Base-by-base conservation (phyloP, 2,113 vertebrate genomes). In the Corythoichthys haematopterus region DNA sequence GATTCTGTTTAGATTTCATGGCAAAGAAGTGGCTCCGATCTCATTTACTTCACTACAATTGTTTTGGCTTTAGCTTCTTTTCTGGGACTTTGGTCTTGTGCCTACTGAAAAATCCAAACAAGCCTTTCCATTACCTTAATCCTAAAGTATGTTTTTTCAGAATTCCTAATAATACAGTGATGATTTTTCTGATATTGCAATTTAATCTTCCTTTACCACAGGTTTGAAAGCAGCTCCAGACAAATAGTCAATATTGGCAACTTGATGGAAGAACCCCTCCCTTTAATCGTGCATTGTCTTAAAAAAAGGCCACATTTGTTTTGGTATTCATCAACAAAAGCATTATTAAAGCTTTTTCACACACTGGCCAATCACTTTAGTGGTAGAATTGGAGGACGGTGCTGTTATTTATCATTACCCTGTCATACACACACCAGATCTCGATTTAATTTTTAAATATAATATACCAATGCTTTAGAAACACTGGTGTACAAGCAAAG, bases 1-100 rank as follows among this genome's bases (percentile, higher is more conserved):
- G 60, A 76, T 64, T 67, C 70, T 66, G 61, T 72, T 74, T 64
- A 79, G 69, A 72, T 77, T 77, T 73, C 66, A 82, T 55, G 74
- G 16, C 37, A 69, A 83, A 84, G 71, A 72, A 55, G 35, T 1
- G 62, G 60, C 70, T 76, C 66, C 59, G 59, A 82, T 76, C 67
- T 71, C 62, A 75, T 75, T 48, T 48, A 69, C 63, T 71, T 66
- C 74, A 70, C 64, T 1, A 58, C 68, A 75, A 76, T 48, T 59
- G 11, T 51, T 38, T 72, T 13, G 64, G 70, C 65, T 70, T 40
- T 37, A 62, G 63, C 35, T 68, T 13, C 5, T 6, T 10, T 62
- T 62, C n/a, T 43, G 40, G n/a, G 20, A 4, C 45, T 62, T 62
- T 62, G 40, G 11, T 28, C 20, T 46, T 2, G 2, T 12, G 40